Evolutionary conservation across 2,888 invertebrate species (phyloP).

Genomic region (Pterostichus niger): DNA sequence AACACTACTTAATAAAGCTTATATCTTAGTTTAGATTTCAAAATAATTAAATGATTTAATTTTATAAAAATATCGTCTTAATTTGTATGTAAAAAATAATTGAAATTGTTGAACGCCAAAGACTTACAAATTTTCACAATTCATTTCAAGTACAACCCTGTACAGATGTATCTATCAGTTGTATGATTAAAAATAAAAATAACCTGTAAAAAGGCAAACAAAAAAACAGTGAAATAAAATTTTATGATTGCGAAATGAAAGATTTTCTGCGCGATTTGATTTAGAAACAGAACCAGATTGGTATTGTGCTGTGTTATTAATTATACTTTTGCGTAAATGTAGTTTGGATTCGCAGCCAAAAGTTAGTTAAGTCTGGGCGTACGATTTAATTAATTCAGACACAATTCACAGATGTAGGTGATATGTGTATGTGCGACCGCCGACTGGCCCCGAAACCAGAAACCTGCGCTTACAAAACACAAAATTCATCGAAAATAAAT

Average conservation of each 20-base stretch:
- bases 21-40: too few relatives aligned
- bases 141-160: too few relatives aligned
- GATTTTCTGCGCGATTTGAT: slow-evolving; percentile 1
- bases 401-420: slow-evolving; percentile 38
- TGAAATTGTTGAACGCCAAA: too few relatives aligned
- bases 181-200: too few relatives aligned
- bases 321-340: slow-evolving; percentile 37
- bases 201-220: background rate
- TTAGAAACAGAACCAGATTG: background rate
- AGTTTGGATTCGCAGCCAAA: slow-evolving; percentile 1
- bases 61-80: too few relatives aligned
- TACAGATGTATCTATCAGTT: too few relatives aligned
- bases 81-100: too few relatives aligned
- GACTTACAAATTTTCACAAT: too few relatives aligned
- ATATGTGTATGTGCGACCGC: background rate
- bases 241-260: slow-evolving; percentile 11
- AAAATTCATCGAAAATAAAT: slow-evolving; percentile 28
- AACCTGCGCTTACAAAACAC: slow-evolving; percentile 10
- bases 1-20: too few relatives aligned
- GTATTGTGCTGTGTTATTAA: slow-evolving; percentile 38
- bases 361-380: slow-evolving; percentile 27
- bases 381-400: slow-evolving; percentile 33
- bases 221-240: background rate
- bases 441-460: too few relatives aligned
- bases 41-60: too few relatives aligned